A percentile compares a stretch with the other conserved stretches of the same genome.
These are phyloP conservation scores for Thunnus albacares DNA, from an alignment of 2,797 vertebrate species.

Conservation along the genomic window DNA sequence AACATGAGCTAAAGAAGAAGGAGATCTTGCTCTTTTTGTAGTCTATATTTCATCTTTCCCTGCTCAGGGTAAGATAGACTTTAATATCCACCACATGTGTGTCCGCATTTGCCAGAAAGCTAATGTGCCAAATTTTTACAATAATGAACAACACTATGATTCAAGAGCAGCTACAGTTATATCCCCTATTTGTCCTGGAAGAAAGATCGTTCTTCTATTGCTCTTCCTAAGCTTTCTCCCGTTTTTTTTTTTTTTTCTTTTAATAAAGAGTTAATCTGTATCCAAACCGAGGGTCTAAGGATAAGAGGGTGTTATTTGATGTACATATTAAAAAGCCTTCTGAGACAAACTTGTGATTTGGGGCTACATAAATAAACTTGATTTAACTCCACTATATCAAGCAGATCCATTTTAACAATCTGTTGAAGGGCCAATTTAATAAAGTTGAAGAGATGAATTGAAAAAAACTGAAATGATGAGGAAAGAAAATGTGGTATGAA, in stretches of 20 bases:
- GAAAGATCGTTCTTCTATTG: background rate
- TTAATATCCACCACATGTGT: constrained; percentile 8
- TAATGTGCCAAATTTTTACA: constrained; percentile 18
- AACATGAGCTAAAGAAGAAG: background rate
- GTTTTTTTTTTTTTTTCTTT: background rate
- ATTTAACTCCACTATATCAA: constrained; percentile 1
- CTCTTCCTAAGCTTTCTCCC: background rate
- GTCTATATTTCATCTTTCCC: background rate
- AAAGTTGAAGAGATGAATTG: no score
- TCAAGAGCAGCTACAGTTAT: background rate
- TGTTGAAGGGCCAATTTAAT: background rate
- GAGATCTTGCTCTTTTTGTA: background rate
- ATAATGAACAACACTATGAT: constrained; percentile 6
- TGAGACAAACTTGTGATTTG: background rate
- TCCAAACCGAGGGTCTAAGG: background rate
- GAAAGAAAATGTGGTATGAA: background rate
- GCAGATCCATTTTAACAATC: background rate
- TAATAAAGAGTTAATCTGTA: background rate
- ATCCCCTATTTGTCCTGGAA: background rate
- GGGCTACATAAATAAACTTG: constrained; percentile 2
- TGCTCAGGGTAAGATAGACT: background rate
- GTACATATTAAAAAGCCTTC: background rate
- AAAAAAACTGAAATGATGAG: no score
- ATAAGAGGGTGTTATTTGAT: background rate
- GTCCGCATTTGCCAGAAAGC: background rate